Base-by-base conservation (phyloP, 2,888 invertebrate genomes). In the Heliconius aoede region DNA sequence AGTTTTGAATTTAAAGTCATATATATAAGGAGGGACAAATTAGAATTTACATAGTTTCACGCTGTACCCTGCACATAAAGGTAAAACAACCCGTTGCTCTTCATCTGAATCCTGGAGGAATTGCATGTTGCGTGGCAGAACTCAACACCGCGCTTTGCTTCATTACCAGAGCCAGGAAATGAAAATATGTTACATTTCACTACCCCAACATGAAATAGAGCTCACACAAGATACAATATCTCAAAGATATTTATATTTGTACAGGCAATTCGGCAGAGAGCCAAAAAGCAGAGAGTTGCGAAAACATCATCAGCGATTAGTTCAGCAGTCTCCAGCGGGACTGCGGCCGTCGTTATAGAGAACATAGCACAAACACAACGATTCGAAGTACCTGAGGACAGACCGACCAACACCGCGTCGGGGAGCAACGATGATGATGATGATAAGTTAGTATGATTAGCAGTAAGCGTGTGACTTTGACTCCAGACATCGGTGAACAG, bases 381-480 rank as follows among this genome's bases (percentile, higher is more conserved):
- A 84, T 94, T 97, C 84, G 97, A 97, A 30, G 89, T 97, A 83
- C 96, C 96, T 81, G 96, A 97, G 81, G 97, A 97, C 86, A 96
- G 96, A 84, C 88, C 97, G 46, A 98, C 98, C 21, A 98, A 98
- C 89, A 98, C 98, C 0, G 98, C 97, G 13, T 98, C 97, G 8
- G 98, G 97, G 13, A 98, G 98, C 86, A 98, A 98, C 87, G 98
- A 98, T 80, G 97, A 97, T 81, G 97, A 97, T 81, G 96, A 96
- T 80, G 96, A 95, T 55, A 95, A 93, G 92, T 94, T 84, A 87
- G 89, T 84, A 64, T 36, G 2, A 1, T n/a, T n/a, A n/a, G n/a
- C n/a, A n/a, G n/a, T n/a, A n/a, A n/a, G n/a, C n/a, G n/a, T n/a
- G n/a, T n/a, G n/a, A n/a, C n/a, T n/a, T n/a, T n/a, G n/a, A n/a